phyloP scores from a whole-genome alignment of 2,888 invertebrate genomes.

The Pseudococcus viburni region DNA sequence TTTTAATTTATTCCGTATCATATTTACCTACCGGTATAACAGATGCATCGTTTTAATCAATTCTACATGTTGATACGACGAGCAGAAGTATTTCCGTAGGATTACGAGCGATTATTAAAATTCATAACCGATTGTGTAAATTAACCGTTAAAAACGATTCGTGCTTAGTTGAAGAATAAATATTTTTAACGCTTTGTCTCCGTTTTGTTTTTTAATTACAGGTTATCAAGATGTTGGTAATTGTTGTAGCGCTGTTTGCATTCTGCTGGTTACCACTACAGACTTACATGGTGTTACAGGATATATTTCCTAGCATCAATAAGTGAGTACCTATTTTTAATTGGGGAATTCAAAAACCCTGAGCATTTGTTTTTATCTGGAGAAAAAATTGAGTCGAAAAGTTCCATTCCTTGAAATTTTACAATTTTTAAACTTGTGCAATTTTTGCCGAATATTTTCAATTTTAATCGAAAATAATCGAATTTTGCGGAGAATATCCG shows the following conservation, averaged over 20 bases:
- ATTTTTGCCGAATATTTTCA: too few species aligned
- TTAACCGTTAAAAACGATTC: not conserved
- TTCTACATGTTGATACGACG: not conserved
- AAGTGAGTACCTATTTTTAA: conserved; percentile 76
- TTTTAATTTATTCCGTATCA: conserved; percentile 48
- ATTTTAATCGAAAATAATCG: too few species aligned
- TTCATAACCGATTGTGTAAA: not conserved
- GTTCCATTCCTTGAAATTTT: too few species aligned
- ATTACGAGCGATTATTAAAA: not conserved
- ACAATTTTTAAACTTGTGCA: too few species aligned
- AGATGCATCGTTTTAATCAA: conserved; percentile 16
- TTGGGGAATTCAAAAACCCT: too few species aligned
- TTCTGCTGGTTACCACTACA: conserved; percentile 88
- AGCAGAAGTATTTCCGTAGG: not conserved
- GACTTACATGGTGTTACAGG: conserved; percentile 81
- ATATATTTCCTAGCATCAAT: conserved; percentile 80
- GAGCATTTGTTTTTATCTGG: not conserved
- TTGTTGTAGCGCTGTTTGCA: conserved; percentile 86
- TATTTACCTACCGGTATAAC: not conserved
- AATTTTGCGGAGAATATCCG: too few species aligned
- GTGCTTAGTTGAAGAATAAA: not conserved
- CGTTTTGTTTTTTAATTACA: conserved; percentile 71
- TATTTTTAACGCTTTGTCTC: not conserved
- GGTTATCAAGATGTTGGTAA: conserved; percentile 91
- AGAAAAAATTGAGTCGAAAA: too few species aligned